Conservation (phyloP, 2,888 invertebrate species). For the Orthosia gracilis region DNA sequence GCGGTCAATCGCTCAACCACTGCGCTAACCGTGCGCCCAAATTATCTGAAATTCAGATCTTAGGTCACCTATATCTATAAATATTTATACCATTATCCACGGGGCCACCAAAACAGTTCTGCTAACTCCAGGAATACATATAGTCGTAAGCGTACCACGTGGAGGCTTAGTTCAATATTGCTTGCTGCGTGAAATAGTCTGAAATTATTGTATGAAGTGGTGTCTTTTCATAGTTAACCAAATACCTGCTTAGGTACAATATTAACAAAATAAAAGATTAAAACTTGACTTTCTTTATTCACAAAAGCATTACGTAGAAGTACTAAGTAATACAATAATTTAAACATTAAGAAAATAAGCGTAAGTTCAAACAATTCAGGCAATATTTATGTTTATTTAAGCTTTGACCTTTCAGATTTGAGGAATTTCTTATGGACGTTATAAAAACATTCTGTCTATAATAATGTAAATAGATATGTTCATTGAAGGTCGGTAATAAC, state of each 20-base stretch:
- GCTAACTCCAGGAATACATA: not conserved
- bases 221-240: not conserved
- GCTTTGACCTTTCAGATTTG: slow-evolving; percentile 20
- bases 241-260: not conserved
- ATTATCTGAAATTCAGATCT: not conserved
- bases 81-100: not conserved
- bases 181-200: not conserved
- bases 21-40: no score
- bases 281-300: not conserved
- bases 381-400: slow-evolving; percentile 34
- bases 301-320: slow-evolving; percentile 6
- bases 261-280: slow-evolving; percentile 2
- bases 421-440: not conserved
- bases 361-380: slow-evolving; percentile 29
- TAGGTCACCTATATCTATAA: no score
- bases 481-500: not conserved
- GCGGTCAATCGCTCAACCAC: no score
- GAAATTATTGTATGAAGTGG: not conserved
- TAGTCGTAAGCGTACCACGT: not conserved
- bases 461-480: slow-evolving; percentile 2
- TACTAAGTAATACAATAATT: slow-evolving; percentile 15
- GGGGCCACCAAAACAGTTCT: not conserved
- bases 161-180: not conserved
- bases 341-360: slow-evolving; percentile 30
- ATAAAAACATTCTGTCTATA: slow-evolving; percentile 7